Conservation (phyloP, 2,797 vertebrate genomes). For the Pogonophryne albipinna region DNA sequence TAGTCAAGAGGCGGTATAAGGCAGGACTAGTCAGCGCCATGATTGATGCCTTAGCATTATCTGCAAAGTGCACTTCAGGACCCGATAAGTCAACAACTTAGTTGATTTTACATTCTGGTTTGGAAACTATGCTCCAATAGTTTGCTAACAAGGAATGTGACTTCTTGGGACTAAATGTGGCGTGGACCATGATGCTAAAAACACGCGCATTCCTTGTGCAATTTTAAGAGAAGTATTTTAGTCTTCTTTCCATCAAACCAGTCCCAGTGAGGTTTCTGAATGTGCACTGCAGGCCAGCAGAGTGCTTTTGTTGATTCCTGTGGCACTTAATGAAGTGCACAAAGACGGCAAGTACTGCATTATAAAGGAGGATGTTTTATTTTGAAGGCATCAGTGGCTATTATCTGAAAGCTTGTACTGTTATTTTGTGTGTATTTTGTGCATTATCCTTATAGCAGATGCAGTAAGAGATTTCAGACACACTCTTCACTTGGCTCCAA, state of each 20-base stretch:
- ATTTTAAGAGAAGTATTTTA: conserved; percentile 25
- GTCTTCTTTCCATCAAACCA: conserved; percentile 24
- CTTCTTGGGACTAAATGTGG: conserved; percentile 17
- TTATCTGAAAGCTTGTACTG: conserved; percentile 53
- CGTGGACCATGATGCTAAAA: conserved; percentile 33
- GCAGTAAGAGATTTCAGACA: conserved; percentile 33
- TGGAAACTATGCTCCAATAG: conserved; percentile 34
- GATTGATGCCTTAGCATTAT: conserved; percentile 61
- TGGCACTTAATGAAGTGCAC: conserved; percentile 13
- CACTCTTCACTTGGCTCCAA: conserved; percentile 18
- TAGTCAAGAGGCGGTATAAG: conserved; percentile 63
- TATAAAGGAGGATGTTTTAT: conserved; percentile 25
- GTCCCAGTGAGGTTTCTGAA: conserved; percentile 26
- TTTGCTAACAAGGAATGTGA: conserved; percentile 51
- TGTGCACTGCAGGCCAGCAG: conserved; percentile 19
- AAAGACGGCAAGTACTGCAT: conserved; percentile 20
- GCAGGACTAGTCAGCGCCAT: conserved; percentile 66
- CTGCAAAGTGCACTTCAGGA: conserved; percentile 75
- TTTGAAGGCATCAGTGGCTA: conserved; percentile 70
- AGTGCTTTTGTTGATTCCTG: conserved; percentile 26
- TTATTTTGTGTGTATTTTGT: conserved; percentile 57
- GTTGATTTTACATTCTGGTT: conserved; percentile 69
- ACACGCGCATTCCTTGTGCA: conserved; percentile 18
- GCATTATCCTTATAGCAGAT: conserved; percentile 49
- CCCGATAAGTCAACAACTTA: conserved; percentile 39